phyloP scores from a whole-genome alignment of 1,140 invertebrate genomes.

The Dendrolimus punctatus region DNA sequence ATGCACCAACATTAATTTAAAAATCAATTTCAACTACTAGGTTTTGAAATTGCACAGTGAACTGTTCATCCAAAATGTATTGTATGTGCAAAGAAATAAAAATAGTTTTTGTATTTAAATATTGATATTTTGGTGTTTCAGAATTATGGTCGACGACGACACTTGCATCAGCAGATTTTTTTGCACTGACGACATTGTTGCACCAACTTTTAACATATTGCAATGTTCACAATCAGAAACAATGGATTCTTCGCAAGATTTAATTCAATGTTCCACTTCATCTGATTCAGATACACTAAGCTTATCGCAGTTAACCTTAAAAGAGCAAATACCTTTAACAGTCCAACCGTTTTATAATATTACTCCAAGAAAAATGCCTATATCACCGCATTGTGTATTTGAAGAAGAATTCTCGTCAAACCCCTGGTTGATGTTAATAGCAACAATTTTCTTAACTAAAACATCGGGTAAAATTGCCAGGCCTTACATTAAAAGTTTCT shows the following conservation, averaged over 20 bases:
- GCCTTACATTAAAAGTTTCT: constrained; percentile 65
- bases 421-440: constrained; percentile 72
- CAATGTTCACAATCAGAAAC: constrained; percentile 10
- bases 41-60: no score
- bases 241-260: constrained; percentile 31
- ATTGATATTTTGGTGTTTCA: constrained; percentile 20
- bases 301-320: constrained; percentile 49
- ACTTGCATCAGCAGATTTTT: constrained; percentile 47
- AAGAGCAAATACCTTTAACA: constrained; percentile 42
- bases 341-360: constrained; percentile 57
- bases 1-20: no score
- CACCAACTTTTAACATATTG: constrained; percentile 15
- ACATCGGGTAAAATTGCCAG: constrained; percentile 64
- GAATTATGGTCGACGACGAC: constrained; percentile 23
- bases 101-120: no score
- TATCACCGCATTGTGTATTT: constrained; percentile 70
- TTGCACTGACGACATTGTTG: constrained; percentile 12
- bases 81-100: background rate
- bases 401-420: constrained; percentile 70
- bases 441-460: constrained; percentile 73
- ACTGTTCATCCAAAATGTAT: background rate
- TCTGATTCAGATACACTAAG: constrained; percentile 41
- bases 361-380: constrained; percentile 54
- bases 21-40: no score
- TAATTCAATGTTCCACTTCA: constrained; percentile 34